Evolutionary conservation across 2,888 invertebrate species (phyloP).

Genomic region (Mythimna vitellina): DNA sequence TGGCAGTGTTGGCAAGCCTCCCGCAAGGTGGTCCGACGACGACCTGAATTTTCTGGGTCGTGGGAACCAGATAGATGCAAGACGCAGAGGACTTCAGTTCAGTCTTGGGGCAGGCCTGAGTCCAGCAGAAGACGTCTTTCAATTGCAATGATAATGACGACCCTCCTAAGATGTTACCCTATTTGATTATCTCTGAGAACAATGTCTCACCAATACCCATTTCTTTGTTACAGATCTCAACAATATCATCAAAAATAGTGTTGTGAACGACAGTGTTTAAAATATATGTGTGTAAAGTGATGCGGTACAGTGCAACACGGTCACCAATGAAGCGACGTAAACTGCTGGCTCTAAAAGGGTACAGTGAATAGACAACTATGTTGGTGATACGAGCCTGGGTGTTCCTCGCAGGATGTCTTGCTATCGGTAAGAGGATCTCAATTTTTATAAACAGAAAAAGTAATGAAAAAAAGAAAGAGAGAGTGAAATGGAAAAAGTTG

Average conservation of each 20-base stretch:
- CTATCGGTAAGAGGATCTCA: constrained; percentile 71
- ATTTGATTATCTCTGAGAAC: neutral
- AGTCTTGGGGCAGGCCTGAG: too few relatives aligned
- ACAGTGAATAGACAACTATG: constrained; percentile 79
- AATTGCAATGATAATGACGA: too few relatives aligned
- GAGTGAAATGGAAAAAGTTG: neutral
- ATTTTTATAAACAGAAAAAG: neutral
- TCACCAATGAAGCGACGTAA: constrained; percentile 86
- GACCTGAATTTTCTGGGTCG: too few relatives aligned
- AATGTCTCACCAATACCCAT: neutral
- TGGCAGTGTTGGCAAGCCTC: too few relatives aligned
- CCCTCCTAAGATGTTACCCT: too few relatives aligned
- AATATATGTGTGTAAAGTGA: constrained; percentile 75
- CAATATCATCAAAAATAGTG: constrained; percentile 49
- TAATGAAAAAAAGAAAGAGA: too few relatives aligned
- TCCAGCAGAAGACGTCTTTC: too few relatives aligned
- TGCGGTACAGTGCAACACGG: constrained; percentile 62
- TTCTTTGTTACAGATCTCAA: constrained; percentile 69
- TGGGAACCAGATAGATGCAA: too few relatives aligned
- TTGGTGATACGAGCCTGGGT: constrained; percentile 70
- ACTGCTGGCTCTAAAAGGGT: constrained; percentile 67
- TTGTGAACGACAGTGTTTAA: constrained; percentile 60
- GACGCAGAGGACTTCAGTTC: too few relatives aligned
- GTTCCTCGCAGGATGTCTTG: constrained; percentile 75
- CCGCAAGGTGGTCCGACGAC: too few relatives aligned